Conservation (phyloP, 2,797 vertebrate species). For the Silurus lanzhouensis region DNA sequence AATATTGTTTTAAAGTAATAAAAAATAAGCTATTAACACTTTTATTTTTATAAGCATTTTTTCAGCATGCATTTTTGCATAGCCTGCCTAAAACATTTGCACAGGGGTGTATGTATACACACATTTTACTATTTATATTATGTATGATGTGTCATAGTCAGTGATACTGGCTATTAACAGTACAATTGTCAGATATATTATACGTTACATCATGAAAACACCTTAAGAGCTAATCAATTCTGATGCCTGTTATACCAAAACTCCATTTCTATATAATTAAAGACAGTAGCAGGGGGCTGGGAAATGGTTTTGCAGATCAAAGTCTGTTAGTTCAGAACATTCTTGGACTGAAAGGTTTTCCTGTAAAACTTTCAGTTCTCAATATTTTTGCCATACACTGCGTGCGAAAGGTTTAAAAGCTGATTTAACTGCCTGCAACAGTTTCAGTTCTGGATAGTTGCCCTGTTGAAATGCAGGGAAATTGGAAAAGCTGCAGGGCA, state of each 20-base stretch:
- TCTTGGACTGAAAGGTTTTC: not conserved
- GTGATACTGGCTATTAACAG: not conserved
- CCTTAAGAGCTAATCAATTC: conserved; percentile 2
- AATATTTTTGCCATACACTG: not conserved
- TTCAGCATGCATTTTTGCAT: too few relatives aligned
- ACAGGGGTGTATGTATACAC: too few relatives aligned
- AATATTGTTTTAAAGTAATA: too few relatives aligned
- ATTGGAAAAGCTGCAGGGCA: not conserved
- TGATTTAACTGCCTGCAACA: not conserved
- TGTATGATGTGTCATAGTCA: not conserved
- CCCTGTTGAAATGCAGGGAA: not conserved
- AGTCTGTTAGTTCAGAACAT: not conserved
- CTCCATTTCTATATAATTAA: not conserved
- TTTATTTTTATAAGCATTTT: too few relatives aligned
- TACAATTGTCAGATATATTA: not conserved
- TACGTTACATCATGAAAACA: not conserved
- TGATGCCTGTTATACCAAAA: not conserved
- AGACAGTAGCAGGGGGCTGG: not conserved
- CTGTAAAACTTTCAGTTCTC: not conserved
- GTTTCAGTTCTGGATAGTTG: not conserved
- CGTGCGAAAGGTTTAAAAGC: not conserved
- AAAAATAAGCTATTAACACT: too few relatives aligned
- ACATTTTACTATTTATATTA: not conserved
- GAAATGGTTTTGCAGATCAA: not conserved
- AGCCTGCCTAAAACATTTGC: too few relatives aligned